Conservation (phyloP, 2,797 vertebrate species). For the Salmo trutta region DNA sequence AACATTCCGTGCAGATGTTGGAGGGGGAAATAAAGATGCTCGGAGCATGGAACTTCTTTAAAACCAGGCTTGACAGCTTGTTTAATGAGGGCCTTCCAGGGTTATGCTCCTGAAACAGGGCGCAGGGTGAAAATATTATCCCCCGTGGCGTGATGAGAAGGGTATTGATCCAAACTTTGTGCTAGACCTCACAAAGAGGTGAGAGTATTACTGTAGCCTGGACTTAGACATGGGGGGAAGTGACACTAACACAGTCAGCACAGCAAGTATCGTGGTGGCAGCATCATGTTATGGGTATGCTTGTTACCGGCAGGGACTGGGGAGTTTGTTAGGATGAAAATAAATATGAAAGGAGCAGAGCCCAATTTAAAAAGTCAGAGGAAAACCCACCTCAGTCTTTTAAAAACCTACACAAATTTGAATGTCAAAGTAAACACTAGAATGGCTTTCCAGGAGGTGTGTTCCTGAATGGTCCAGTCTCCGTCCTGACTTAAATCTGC, state of each 20-base stretch:
- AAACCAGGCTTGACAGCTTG: conserved; percentile 10
- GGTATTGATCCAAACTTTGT: conserved; percentile 14
- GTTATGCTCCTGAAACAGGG: background rate
- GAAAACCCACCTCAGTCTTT: no score
- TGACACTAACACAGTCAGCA: conserved; percentile 36
- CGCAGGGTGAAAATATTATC: background rate
- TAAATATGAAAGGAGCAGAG: no score
- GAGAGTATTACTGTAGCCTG: background rate
- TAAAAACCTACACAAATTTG: no score
- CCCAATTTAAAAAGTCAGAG: no score
- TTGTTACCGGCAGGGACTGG: no score
- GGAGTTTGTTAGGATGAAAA: no score
- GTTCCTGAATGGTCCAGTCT: background rate
- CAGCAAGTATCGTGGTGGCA: conserved; percentile 10
- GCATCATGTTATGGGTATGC: conserved; percentile 15
- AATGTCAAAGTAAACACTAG: no score
- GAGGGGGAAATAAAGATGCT: conserved; percentile 1
- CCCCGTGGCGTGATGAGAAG: background rate
- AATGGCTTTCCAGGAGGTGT: no score
- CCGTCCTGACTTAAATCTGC: no score
- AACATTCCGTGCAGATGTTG: conserved; percentile 49
- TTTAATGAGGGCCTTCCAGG: conserved; percentile 19
- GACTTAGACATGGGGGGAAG: background rate
- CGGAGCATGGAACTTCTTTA: conserved; percentile 9
- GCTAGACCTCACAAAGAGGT: conserved; percentile 5